These are phyloP conservation scores for Oncorhynchus mykiss DNA, from an alignment of 2,113 vertebrate species.

Conservation along the genomic window DNA sequence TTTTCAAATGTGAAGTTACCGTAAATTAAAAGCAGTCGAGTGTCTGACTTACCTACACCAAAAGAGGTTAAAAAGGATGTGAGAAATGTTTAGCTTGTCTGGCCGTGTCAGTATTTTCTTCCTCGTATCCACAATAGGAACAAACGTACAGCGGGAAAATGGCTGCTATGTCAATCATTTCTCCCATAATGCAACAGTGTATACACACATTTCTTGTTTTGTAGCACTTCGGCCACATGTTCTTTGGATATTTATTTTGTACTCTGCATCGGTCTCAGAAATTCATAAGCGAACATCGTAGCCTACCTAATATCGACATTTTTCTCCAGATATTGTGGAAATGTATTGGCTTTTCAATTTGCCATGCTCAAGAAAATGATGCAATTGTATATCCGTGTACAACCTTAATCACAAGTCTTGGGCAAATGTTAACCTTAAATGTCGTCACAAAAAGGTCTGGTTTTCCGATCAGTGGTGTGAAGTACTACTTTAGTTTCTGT, in stretches of 20 bases:
- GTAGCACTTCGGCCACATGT: background rate
- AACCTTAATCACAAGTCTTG: too few relatives aligned
- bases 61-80: conserved; percentile 51
- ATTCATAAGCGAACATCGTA: too few relatives aligned
- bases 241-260: background rate
- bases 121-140: conserved; percentile 73
- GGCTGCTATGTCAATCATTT: conserved; percentile 71
- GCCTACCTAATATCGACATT: too few relatives aligned
- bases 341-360: too few relatives aligned
- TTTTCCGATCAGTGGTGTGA: too few relatives aligned
- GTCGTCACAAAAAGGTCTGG: too few relatives aligned
- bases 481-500: too few relatives aligned
- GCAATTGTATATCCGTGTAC: too few relatives aligned
- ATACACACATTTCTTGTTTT: conserved; percentile 22
- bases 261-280: too few relatives aligned
- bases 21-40: background rate
- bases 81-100: conserved; percentile 64
- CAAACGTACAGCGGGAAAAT: conserved; percentile 75
- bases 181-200: conserved; percentile 69
- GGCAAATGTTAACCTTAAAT: too few relatives aligned
- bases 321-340: too few relatives aligned
- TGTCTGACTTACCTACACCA: conserved; percentile 56
- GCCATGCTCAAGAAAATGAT: too few relatives aligned
- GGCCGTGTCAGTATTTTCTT: conserved; percentile 62
- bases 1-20: conserved; percentile 38